These are phyloP conservation scores for Xestia ashworthii DNA, from an alignment of 2,888 invertebrate species.

Conservation along the genomic window DNA sequence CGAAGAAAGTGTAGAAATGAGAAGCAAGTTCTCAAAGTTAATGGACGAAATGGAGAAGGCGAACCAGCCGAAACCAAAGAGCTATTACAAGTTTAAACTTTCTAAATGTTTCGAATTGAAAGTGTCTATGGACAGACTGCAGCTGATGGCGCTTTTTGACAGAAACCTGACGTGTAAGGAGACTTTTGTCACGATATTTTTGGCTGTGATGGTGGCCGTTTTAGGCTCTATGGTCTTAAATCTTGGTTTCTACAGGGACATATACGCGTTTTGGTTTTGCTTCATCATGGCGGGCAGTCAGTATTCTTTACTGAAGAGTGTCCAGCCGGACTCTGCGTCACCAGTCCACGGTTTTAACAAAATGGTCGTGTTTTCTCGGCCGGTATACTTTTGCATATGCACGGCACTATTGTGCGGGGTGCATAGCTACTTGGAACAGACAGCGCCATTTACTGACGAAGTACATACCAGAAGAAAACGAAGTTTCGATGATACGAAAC, in stretches of 20 bases:
- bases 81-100: slow-evolving; percentile 94
- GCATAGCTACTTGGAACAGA: slow-evolving; percentile 82
- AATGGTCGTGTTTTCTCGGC: slow-evolving; percentile 97
- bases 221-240: slow-evolving; percentile 96
- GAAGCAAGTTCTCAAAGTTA: slow-evolving; percentile 90
- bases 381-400: slow-evolving; percentile 97
- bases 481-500: slow-evolving; percentile 76
- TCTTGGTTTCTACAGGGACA: slow-evolving; percentile 96
- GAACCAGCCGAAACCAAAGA: slow-evolving; percentile 89
- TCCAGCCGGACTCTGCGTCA: slow-evolving; percentile 99
- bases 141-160: slow-evolving; percentile 97
- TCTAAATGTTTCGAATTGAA: slow-evolving; percentile 93
- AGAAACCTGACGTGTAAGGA: slow-evolving; percentile 96
- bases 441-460: slow-evolving; percentile 69
- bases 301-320: slow-evolving; percentile 98
- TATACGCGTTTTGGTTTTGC: slow-evolving; percentile 98
- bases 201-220: slow-evolving; percentile 96
- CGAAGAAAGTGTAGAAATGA: slow-evolving; percentile 90
- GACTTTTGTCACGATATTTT: slow-evolving; percentile 94
- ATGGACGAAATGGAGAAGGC: slow-evolving; percentile 90
- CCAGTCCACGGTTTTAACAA: slow-evolving; percentile 99
- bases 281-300: slow-evolving; percentile 99
- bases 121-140: slow-evolving; percentile 97
- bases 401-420: slow-evolving; percentile 90
- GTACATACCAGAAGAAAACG: slow-evolving; percentile 76